These are phyloP conservation scores for Enoplosus armatus DNA, from an alignment of 2,797 vertebrate species.

Conservation along the genomic window DNA sequence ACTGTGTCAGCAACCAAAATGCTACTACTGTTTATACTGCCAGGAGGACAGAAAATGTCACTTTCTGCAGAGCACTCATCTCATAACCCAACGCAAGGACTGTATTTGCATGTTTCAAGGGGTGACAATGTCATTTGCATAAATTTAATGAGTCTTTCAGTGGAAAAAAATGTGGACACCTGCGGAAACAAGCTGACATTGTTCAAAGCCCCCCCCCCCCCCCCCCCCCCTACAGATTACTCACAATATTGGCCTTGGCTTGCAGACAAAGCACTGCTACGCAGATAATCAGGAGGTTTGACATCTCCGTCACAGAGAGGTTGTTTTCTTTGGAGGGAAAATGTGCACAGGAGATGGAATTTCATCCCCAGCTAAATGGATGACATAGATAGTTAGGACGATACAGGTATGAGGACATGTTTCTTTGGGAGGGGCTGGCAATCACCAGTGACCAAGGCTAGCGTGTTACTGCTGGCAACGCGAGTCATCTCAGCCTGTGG, in stretches of 20 bases:
- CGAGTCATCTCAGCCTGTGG: slow-evolving; percentile 50
- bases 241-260: slow-evolving; percentile 77
- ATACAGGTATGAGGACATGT: slow-evolving; percentile 58
- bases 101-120: slow-evolving; percentile 77
- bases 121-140: slow-evolving; percentile 80
- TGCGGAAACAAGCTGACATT: slow-evolving; percentile 79
- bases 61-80: slow-evolving; percentile 50
- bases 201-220: slow-evolving; percentile 67
- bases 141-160: slow-evolving; percentile 82
- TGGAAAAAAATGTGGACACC: slow-evolving; percentile 59
- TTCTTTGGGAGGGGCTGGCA: slow-evolving; percentile 51
- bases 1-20: slow-evolving; percentile 40
- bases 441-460: slow-evolving; percentile 36
- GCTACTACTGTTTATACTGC: slow-evolving; percentile 26
- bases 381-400: slow-evolving; percentile 73
- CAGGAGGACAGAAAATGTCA: slow-evolving; percentile 43
- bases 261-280: slow-evolving; percentile 68
- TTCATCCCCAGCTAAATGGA: slow-evolving; percentile 75
- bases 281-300: slow-evolving; percentile 78
- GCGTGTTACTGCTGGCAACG: slow-evolving; percentile 44
- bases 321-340: slow-evolving; percentile 66
- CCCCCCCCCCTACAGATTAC: slow-evolving; percentile 61
- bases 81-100: slow-evolving; percentile 67
- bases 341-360: slow-evolving; percentile 71
- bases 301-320: slow-evolving; percentile 71